Percentiles rank a stretch among this genome's conserved stretches.
These are phyloP conservation scores for Ascidia mentula DNA, from an alignment of 23 tunicate species.

Conservation along the genomic window DNA sequence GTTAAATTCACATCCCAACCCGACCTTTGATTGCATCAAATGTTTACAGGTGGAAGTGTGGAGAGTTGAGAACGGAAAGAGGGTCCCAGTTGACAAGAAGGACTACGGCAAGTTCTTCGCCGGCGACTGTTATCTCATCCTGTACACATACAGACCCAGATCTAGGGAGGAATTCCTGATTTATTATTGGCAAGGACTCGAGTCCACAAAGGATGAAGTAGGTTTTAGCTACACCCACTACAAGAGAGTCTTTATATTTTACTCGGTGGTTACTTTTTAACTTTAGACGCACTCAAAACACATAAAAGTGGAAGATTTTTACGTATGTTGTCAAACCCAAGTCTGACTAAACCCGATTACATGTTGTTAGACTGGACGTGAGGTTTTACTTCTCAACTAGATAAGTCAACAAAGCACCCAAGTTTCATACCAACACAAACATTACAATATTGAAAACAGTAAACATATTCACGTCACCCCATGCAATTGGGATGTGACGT, in stretches of 20 bases:
- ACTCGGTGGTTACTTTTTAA: too few relatives aligned
- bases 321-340: too few relatives aligned
- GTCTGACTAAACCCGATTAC: too few relatives aligned
- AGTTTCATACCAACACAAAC: too few relatives aligned
- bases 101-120: slow-evolving; percentile 81
- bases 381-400: too few relatives aligned
- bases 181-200: slow-evolving; percentile 90
- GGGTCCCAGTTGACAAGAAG: slow-evolving; percentile 48
- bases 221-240: neutral
- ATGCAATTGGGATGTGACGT: slow-evolving; percentile 3
- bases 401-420: too few relatives aligned
- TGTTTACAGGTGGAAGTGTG: slow-evolving; percentile 74
- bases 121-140: slow-evolving; percentile 86
- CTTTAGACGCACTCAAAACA: neutral
- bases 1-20: too few relatives aligned
- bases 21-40: too few relatives aligned
- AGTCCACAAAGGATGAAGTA: slow-evolving; percentile 85
- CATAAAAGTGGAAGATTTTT: neutral
- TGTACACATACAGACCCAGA: slow-evolving; percentile 72
- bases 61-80: slow-evolving; percentile 67
- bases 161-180: slow-evolving; percentile 63
- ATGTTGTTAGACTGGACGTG: too few relatives aligned
- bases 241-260: neutral
- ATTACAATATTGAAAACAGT: too few relatives aligned
- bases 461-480: too few relatives aligned